Base-by-base conservation (phyloP, 2,888 invertebrate genomes). In the Troides aeacus region DNA sequence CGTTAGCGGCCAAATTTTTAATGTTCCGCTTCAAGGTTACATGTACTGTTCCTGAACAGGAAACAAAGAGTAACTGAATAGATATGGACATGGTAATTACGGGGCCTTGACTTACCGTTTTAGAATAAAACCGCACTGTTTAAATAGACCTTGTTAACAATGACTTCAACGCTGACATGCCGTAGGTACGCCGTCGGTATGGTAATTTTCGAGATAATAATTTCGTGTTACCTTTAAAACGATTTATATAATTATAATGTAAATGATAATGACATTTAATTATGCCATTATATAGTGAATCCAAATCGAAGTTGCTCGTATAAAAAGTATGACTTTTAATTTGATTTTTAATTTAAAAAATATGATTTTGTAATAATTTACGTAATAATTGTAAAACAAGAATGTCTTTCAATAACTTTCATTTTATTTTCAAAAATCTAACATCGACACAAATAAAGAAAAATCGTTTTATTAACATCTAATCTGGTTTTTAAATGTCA, bases 51-150 rank as follows among this genome's bases (percentile, higher is more conserved):
- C 79, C 86, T 87, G 85, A 79, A 77, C 90, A 92, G 92, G 91
- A 92, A 92, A 88, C 88, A 77, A 79, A 81, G 80, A 83, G 82
- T 83, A 85, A 85, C 88, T 80, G 87, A 89, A 88, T 89, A 89
- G 90, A 90, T 92, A 90, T 85, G 85, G 85, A 84, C 87, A 84
- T 85, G 85, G 87, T 86, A 90, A 92, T 91, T 89, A 87, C 79
- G 78, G 75, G 83, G 78, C 92, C 92, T 91, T 90, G 90, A 89
- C 87, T 90, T 89, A 90, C 90, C 88, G 91, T 90, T 91, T 91
- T 87, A 87, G 87, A 89, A 86, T 85, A 87, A 87, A 89, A 87
- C 84, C 78, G 79, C 83, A 82, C 86, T 83, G 82, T 86, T 85
- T 84, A 84, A 88, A 88, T 84, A 79, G 80, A 80, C 73, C 81